These are phyloP conservation scores for Punctoribates punctum DNA, from an alignment of 2,888 invertebrate species.

Conservation along the genomic window DNA sequence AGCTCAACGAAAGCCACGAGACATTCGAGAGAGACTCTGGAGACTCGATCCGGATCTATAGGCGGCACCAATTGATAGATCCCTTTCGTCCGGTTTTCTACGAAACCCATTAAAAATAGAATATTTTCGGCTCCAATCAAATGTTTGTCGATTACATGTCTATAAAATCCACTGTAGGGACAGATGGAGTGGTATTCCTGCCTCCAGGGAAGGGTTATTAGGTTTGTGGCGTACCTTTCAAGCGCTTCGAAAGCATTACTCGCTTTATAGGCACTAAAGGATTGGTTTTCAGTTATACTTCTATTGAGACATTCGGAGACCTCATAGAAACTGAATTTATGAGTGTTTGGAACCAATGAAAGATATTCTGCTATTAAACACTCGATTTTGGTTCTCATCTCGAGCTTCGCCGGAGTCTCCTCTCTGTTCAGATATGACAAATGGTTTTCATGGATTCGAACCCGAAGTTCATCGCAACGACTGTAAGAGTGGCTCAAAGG, in stretches of 20 bases:
- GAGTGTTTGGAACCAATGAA: conserved; percentile 45
- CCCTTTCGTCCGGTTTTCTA: conserved; percentile 50
- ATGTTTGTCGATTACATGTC: conserved; percentile 78
- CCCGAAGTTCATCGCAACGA: conserved; percentile 37
- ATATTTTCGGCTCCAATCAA: conserved; percentile 71
- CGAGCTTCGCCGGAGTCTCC: conserved; percentile 47
- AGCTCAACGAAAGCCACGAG: conserved; percentile 82
- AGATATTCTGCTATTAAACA: conserved; percentile 47
- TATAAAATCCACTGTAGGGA: conserved; percentile 79
- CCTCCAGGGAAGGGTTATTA: conserved; percentile 81
- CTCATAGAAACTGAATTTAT: conserved; percentile 47
- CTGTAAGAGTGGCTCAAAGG: conserved; percentile 36
- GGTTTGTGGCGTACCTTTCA: conserved; percentile 77
- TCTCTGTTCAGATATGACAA: conserved; percentile 48
- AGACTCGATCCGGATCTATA: conserved; percentile 74
- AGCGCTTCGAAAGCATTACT: conserved; percentile 78
- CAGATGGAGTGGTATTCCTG: conserved; percentile 62
- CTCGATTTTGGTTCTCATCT: conserved; percentile 46
- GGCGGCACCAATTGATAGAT: conserved; percentile 58
- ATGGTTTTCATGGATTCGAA: conserved; percentile 44
- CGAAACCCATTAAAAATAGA: conserved; percentile 78
- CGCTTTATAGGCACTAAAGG: conserved; percentile 76
- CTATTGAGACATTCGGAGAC: conserved; percentile 45
- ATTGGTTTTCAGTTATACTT: conserved; percentile 51
- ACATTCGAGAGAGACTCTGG: conserved; percentile 74